These are phyloP conservation scores for Myotis findleyi DNA, from an alignment of 2,797 vertebrate genomes.

Conservation along the genomic window DNA sequence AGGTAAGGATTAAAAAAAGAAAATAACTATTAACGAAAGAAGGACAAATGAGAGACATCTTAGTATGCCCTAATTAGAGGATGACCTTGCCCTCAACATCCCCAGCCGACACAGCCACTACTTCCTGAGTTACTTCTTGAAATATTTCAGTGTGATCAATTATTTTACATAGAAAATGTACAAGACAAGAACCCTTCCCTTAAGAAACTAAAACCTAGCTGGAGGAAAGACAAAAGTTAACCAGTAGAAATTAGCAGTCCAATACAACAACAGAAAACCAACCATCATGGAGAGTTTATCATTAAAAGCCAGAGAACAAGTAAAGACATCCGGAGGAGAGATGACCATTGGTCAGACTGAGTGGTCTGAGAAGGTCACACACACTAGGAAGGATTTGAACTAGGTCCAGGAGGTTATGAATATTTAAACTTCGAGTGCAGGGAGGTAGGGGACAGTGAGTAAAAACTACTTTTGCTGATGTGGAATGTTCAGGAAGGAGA, in stretches of 20 bases:
- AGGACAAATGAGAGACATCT: neutral
- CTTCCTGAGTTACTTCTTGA: neutral
- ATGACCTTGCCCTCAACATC: neutral
- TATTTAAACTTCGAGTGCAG: neutral
- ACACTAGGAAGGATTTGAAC: neutral
- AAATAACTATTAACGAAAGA: neutral
- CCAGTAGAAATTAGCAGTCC: neutral
- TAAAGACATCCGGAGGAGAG: neutral
- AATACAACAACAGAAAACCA: neutral
- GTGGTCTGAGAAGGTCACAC: neutral
- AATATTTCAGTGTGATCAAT: neutral
- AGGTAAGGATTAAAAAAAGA: neutral
- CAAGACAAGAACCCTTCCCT: neutral
- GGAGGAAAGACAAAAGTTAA: constrained; percentile 31
- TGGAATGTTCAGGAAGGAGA: constrained; percentile 21
- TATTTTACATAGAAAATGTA: neutral
- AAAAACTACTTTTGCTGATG: constrained; percentile 15
- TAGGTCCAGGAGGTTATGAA: neutral
- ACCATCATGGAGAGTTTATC: neutral
- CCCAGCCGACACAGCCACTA: neutral
- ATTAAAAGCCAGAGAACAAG: constrained; percentile 33
- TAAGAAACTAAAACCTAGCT: neutral
- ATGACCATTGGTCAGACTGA: neutral
- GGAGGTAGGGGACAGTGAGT: neutral
- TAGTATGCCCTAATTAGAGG: neutral